Evolutionary conservation across 2,113 vertebrate species (phyloP).

Genomic region (Promerops cafer): DNA sequence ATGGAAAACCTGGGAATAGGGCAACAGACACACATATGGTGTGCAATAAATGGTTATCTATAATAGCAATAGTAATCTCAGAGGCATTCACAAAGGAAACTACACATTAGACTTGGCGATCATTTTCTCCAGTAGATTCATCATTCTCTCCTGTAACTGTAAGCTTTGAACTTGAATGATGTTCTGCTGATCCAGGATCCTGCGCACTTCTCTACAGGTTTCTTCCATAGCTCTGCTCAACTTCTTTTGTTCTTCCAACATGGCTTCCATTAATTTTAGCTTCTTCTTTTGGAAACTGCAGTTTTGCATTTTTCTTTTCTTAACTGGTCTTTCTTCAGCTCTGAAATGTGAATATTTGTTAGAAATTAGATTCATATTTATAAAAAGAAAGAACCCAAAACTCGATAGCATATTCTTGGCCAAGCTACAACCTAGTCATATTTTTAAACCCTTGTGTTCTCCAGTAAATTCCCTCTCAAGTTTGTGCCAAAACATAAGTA

Average conservation of each 20-base stretch:
- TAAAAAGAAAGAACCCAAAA: background rate
- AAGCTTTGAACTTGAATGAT: slow-evolving; percentile 93
- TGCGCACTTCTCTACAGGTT: slow-evolving; percentile 88
- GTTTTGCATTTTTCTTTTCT: slow-evolving; percentile 77
- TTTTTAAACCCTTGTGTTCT: background rate
- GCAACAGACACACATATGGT: slow-evolving; percentile 54
- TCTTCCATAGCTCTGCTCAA: slow-evolving; percentile 90
- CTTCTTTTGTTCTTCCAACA: slow-evolving; percentile 89
- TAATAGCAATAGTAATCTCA: slow-evolving; percentile 36
- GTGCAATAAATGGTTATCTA: slow-evolving; percentile 47
- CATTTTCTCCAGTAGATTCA: slow-evolving; percentile 95
- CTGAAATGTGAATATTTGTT: slow-evolving; percentile 68
- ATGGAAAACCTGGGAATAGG: slow-evolving; percentile 49
- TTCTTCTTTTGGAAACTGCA: slow-evolving; percentile 85
- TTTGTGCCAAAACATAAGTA: background rate
- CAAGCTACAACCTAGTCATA: background rate
- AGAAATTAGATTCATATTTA: background rate
- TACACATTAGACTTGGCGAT: slow-evolving; percentile 77
- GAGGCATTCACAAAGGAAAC: slow-evolving; percentile 36
- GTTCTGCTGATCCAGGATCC: slow-evolving; percentile 93
- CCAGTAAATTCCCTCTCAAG: background rate
- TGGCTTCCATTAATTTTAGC: slow-evolving; percentile 87
- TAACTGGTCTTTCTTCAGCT: slow-evolving; percentile 78
- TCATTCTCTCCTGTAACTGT: slow-evolving; percentile 95
- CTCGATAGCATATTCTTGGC: background rate